Percentiles rank a stretch among this genome's conserved stretches.
These are phyloP conservation scores for Morelia viridis DNA, from an alignment of 2,797 vertebrate species.

Conservation along the genomic window DNA sequence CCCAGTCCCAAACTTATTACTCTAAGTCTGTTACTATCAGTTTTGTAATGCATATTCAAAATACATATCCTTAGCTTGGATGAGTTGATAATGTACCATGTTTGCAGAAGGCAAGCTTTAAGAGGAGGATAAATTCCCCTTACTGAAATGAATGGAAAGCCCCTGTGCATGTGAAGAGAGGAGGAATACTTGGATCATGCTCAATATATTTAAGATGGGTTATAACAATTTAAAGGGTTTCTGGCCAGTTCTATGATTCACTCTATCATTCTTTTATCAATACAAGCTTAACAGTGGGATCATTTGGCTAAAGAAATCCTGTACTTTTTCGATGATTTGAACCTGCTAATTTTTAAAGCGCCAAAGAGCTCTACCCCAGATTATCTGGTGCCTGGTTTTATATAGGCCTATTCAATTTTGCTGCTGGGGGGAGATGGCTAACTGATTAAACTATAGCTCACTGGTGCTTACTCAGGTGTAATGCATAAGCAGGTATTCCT, in stretches of 20 bases:
- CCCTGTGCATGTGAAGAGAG: neutral
- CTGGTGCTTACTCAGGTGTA: neutral
- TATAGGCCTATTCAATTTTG: neutral
- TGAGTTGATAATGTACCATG: neutral
- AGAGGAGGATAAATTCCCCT: neutral
- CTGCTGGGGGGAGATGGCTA: neutral
- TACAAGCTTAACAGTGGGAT: conserved; percentile 12
- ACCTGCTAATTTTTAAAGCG: neutral
- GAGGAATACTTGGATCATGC: neutral
- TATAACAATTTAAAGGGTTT: neutral
- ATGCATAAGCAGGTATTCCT: neutral
- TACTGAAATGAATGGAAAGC: neutral
- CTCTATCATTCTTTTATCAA: neutral
- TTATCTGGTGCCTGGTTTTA: neutral
- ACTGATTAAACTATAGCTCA: neutral
- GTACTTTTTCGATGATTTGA: neutral
- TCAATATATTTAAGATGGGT: neutral
- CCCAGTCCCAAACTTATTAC: neutral
- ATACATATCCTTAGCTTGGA: neutral
- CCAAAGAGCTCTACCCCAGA: neutral
- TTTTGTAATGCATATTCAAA: neutral
- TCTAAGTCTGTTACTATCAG: neutral
- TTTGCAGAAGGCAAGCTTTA: neutral
- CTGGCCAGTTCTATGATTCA: neutral
- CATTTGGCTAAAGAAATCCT: neutral